Evolutionary conservation across 2,888 invertebrate genomes (phyloP).

Genomic region (Erpobdella octoculata): DNA sequence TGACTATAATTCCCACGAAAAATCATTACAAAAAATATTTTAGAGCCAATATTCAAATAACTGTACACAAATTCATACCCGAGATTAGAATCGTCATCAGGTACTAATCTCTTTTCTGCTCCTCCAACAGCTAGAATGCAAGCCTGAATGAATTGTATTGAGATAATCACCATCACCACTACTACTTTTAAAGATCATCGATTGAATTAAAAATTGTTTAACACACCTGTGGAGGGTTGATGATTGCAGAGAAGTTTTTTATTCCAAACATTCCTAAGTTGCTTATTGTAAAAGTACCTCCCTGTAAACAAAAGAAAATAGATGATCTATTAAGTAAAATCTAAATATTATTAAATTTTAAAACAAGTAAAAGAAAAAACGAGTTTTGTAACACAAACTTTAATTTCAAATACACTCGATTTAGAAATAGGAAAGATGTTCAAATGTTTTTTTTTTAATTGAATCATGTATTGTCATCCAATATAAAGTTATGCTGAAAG

Average conservation of each 20-base stretch:
- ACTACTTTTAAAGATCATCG: conserved; percentile 7
- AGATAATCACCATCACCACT: neutral
- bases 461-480: too few species aligned
- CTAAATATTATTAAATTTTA: too few species aligned
- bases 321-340: neutral
- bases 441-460: too few species aligned
- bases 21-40: too few species aligned
- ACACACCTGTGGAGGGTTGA: conserved; percentile 80
- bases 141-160: conserved; percentile 53
- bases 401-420: too few species aligned
- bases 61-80: conserved; percentile 60
- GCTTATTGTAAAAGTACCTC: conserved; percentile 86
- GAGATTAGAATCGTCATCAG: conserved; percentile 64
- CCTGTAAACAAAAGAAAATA: conserved; percentile 54
- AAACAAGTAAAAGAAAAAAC: too few species aligned
- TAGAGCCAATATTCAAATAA: too few species aligned
- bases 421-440: too few species aligned
- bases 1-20: too few species aligned
- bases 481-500: too few species aligned
- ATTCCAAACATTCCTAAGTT: conserved; percentile 91
- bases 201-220: neutral
- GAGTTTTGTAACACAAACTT: too few species aligned
- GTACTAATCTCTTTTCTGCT: conserved; percentile 66
- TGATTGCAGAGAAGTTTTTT: conserved; percentile 80
- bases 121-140: conserved; percentile 85